Evolutionary conservation across 2,113 vertebrate genomes (phyloP).

Genomic region (Toxotes chatareus): DNA sequence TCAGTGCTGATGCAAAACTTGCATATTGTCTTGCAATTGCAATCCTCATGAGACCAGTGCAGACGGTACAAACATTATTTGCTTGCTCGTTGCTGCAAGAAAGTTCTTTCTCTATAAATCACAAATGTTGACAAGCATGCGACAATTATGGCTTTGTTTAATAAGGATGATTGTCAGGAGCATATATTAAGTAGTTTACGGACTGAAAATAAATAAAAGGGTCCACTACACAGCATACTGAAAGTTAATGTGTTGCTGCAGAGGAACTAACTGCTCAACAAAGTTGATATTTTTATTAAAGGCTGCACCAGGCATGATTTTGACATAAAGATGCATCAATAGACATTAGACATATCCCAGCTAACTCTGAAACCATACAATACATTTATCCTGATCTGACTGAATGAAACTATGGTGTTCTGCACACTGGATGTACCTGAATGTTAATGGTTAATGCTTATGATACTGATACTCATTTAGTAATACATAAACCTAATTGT

Average conservation of each 20-base stretch:
- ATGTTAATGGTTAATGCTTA: neutral
- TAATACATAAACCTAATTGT: neutral
- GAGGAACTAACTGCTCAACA: neutral
- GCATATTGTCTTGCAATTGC: slow-evolving; percentile 58
- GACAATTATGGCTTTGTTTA: slow-evolving; percentile 47
- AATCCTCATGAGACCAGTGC: slow-evolving; percentile 21
- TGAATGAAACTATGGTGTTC: neutral
- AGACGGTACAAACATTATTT: slow-evolving; percentile 11
- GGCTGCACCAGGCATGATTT: neutral
- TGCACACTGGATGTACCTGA: neutral
- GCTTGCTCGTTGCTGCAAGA: neutral
- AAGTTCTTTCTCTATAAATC: slow-evolving; percentile 28
- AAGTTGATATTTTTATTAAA: slow-evolving; percentile 2
- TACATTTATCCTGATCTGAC: neutral
- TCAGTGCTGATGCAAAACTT: slow-evolving; percentile 73
- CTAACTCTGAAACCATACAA: neutral
- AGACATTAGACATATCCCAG: neutral
- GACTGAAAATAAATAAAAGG: slow-evolving; percentile 16
- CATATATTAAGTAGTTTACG: slow-evolving; percentile 28
- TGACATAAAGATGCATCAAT: neutral
- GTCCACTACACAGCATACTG: neutral
- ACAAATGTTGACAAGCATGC: slow-evolving; percentile 15
- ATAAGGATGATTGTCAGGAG: slow-evolving; percentile 22
- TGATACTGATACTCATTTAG: neutral
- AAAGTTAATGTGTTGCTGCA: slow-evolving; percentile 43